A percentile compares a stretch with the other conserved stretches of the same genome.
phyloP scores from a whole-genome alignment of 2,113 vertebrate species.

The Sinocyclocheilus anshuiensis region DNA sequence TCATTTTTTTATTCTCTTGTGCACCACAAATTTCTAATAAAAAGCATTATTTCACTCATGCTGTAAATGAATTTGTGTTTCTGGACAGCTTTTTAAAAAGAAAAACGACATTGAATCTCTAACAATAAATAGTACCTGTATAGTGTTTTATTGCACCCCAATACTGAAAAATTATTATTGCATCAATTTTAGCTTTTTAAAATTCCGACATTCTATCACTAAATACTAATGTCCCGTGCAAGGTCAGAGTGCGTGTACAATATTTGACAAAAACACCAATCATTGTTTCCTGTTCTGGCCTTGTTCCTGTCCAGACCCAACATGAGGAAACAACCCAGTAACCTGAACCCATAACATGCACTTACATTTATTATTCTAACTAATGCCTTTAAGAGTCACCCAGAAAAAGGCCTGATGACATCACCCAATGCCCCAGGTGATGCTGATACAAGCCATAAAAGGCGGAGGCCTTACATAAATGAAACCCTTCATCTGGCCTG shows the following conservation, averaged over 20 bases:
- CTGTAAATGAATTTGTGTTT: not conserved
- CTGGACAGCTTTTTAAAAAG: constrained; percentile 1
- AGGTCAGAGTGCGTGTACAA: not conserved
- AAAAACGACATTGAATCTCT: not conserved
- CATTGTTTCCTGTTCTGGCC: constrained; percentile 35
- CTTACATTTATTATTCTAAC: constrained; percentile 40
- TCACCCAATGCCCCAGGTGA: not conserved
- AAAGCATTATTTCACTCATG: not conserved
- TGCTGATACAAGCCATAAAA: constrained; percentile 15
- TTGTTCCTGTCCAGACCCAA: constrained; percentile 19
- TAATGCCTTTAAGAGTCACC: constrained; percentile 13
- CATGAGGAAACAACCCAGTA: constrained; percentile 27
- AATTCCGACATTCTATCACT: not conserved
- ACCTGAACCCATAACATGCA: constrained; percentile 16
- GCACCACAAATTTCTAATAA: not conserved
- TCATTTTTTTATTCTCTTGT: not conserved
- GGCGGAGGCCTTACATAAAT: not conserved
- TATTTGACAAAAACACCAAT: constrained; percentile 7
- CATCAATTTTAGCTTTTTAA: not conserved
- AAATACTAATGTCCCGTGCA: constrained; percentile 15
- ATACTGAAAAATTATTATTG: not conserved
- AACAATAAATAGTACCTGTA: not conserved
- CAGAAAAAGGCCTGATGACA: constrained; percentile 24
- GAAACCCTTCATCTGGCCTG: not conserved
- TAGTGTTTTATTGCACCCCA: not conserved